Evolutionary conservation across 2,888 invertebrate species (phyloP).

Genomic region (Allolobophora icterica): DNA sequence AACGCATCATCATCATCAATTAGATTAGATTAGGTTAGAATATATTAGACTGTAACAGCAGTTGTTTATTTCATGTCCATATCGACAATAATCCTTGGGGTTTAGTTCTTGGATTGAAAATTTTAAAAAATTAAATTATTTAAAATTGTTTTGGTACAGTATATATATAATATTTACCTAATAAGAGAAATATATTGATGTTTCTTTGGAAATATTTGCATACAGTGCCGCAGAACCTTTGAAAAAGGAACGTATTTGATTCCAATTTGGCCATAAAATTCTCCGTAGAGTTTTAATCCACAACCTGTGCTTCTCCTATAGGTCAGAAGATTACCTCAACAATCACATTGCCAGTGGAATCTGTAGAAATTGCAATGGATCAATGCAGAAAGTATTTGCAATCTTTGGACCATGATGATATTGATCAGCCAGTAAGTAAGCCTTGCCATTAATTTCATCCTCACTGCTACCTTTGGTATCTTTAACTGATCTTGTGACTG

Average conservation of each 20-base stretch:
- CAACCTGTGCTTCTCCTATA: not conserved
- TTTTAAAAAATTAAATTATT: no score
- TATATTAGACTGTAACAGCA: no score
- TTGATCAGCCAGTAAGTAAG: slow-evolving; percentile 69
- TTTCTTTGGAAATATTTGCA: no score
- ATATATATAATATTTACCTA: no score
- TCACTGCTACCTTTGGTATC: not conserved
- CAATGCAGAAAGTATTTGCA: slow-evolving; percentile 77
- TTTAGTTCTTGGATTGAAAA: no score
- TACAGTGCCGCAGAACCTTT: no score
- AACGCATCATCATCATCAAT: no score
- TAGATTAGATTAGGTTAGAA: no score
- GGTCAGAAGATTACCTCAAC: slow-evolving; percentile 56
- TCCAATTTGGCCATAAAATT: not conserved
- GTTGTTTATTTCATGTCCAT: no score
- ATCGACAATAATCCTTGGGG: no score
- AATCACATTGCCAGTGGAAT: slow-evolving; percentile 72
- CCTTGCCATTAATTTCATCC: not conserved
- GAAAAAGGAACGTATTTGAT: no score
- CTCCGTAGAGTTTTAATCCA: not conserved
- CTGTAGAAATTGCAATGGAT: slow-evolving; percentile 55
- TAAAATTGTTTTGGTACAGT: no score
- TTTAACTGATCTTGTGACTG: not conserved
- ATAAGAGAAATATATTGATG: not conserved
- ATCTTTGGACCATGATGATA: slow-evolving; percentile 73